Conservation (phyloP, 2,888 invertebrate genomes). For the Apantesis nais region DNA sequence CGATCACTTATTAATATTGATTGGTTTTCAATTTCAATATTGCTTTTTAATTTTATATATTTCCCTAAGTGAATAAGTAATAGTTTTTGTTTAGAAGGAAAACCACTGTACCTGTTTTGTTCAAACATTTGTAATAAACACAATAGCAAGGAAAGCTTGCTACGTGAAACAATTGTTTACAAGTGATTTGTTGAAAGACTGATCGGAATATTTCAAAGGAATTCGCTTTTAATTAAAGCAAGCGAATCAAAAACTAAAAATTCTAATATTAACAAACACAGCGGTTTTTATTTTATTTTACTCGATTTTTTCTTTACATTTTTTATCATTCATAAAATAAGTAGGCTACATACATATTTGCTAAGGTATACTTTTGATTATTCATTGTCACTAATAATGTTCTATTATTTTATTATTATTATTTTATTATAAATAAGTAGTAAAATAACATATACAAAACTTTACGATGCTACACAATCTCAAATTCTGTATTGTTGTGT, state of each 20-base stretch:
- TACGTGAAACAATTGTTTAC: neutral
- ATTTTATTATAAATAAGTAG: too few relatives aligned
- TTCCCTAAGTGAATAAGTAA: constrained; percentile 8
- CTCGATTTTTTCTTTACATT: neutral
- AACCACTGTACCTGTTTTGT: constrained; percentile 1
- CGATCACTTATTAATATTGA: neutral
- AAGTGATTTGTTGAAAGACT: neutral
- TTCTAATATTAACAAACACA: neutral
- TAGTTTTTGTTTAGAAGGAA: constrained; percentile 4
- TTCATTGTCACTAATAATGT: too few relatives aligned
- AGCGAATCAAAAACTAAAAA: neutral
- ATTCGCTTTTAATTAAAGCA: neutral
- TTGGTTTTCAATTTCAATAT: constrained; percentile 13
- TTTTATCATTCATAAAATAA: neutral
- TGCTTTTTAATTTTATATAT: neutral
- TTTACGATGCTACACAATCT: too few relatives aligned
- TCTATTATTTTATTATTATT: too few relatives aligned
- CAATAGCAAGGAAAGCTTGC: constrained; percentile 9
- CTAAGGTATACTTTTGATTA: too few relatives aligned
- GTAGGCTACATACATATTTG: too few relatives aligned
- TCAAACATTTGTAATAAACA: neutral
- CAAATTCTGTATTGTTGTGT: too few relatives aligned
- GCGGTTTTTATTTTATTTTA: neutral
- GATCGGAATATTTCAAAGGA: too few relatives aligned
- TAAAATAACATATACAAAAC: too few relatives aligned